Evolutionary conservation across 2,113 vertebrate species (phyloP).

Genomic region (Burhinus oedicnemus): DNA sequence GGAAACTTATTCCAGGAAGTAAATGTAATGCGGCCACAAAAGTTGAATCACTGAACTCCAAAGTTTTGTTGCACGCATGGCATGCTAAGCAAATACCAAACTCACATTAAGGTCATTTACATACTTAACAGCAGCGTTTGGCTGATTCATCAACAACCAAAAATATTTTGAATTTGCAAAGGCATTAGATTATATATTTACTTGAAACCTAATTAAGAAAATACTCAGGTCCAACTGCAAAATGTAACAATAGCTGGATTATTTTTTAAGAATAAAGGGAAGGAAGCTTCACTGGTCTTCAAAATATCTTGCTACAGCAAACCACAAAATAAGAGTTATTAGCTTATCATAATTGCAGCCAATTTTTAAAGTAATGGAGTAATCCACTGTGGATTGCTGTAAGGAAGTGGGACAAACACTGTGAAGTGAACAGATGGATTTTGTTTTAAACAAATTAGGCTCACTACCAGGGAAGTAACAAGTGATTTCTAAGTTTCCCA

Average conservation of each 20-base stretch:
- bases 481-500: conserved; percentile 69
- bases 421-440: conserved; percentile 75
- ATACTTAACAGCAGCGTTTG: not conserved
- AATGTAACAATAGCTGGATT: not conserved
- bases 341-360: conserved; percentile 71
- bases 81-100: conserved; percentile 32
- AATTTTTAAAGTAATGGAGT: conserved; percentile 71
- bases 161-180: conserved; percentile 20
- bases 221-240: not conserved
- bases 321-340: conserved; percentile 72
- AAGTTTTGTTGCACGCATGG: conserved; percentile 37
- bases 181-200: not conserved
- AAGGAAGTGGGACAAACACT: conserved; percentile 75
- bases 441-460: conserved; percentile 78
- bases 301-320: conserved; percentile 67
- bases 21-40: not conserved
- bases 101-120: not conserved
- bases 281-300: conserved; percentile 36
- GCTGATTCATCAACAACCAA: not conserved
- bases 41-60: conserved; percentile 7
- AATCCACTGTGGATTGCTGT: conserved; percentile 67
- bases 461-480: conserved; percentile 65
- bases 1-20: not conserved
- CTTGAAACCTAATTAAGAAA: conserved; percentile 17
- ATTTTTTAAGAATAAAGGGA: conserved; percentile 29